Evolutionary conservation across 2,797 vertebrate species (phyloP).

Genomic region (Allobates femoralis): DNA sequence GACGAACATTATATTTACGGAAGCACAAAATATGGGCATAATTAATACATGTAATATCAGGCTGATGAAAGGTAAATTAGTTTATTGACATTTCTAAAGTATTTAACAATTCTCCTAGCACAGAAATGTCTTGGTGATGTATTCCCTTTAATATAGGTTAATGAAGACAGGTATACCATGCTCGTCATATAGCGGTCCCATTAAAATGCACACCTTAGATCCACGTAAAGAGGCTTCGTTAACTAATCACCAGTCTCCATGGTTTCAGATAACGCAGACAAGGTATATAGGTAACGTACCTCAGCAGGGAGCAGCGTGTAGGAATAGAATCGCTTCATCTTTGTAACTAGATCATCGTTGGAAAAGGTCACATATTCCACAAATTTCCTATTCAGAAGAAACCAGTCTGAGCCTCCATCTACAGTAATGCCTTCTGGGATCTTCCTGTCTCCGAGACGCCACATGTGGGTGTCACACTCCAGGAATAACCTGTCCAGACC

Average conservation of each 20-base stretch:
- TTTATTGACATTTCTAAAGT: conserved; percentile 7
- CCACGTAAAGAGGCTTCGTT: not conserved
- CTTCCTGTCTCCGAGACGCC: conserved; percentile 93
- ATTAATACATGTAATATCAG: not conserved
- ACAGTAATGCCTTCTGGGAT: conserved; percentile 95
- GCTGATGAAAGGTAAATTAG: not conserved
- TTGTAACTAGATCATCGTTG: conserved; percentile 89
- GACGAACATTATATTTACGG: not conserved
- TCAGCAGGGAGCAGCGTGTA: conserved; percentile 95
- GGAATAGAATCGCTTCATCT: conserved; percentile 95
- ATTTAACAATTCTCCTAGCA: conserved; percentile 24
- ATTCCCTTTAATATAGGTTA: conserved; percentile 25
- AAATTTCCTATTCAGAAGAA: conserved; percentile 93
- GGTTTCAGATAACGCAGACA: conserved; percentile 26
- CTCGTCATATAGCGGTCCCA: not conserved
- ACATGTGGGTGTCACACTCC: conserved; percentile 98
- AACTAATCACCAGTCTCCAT: conserved; percentile 33
- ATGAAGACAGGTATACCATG: conserved; percentile 11
- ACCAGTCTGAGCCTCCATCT: conserved; percentile 97
- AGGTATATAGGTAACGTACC: conserved; percentile 75
- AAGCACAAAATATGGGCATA: not conserved
- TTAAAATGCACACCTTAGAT: not conserved
- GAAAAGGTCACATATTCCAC: conserved; percentile 95
- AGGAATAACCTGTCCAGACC: conserved; percentile 94
- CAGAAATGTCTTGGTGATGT: conserved; percentile 15